Percentiles rank a stretch among this genome's conserved stretches.
phyloP scores from a whole-genome alignment of 2,888 invertebrate species.

The Cyrtodaria siliqua region DNA sequence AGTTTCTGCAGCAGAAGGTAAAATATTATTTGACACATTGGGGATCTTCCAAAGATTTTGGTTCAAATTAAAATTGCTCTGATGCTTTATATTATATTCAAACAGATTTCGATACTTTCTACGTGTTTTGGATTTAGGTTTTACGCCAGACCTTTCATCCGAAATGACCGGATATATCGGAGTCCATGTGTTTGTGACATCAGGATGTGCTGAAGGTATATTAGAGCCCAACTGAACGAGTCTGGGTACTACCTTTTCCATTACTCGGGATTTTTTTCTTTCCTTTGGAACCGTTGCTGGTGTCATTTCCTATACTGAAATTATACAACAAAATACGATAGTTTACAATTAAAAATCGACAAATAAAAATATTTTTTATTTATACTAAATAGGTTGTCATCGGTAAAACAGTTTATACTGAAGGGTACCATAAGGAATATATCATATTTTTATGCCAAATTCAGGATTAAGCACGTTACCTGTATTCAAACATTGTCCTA shows the following conservation, averaged over 20 bases:
- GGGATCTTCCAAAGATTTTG: conserved; percentile 56
- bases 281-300: not conserved
- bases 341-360: too few relatives aligned
- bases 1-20: conserved; percentile 15
- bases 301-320: too few relatives aligned
- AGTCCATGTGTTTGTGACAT: conserved; percentile 49
- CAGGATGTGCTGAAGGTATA: conserved; percentile 23
- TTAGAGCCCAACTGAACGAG: conserved; percentile 47
- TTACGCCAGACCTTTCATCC: not conserved
- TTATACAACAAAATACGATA: too few relatives aligned
- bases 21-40: conserved; percentile 44
- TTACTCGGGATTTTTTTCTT: conserved; percentile 1
- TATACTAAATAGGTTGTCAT: too few relatives aligned
- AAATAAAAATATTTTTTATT: too few relatives aligned
- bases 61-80: conserved; percentile 26
- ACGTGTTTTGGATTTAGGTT: conserved; percentile 6
- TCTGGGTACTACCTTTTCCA: conserved; percentile 23
- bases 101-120: conserved; percentile 48
- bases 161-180: conserved; percentile 16
- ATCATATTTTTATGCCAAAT: too few relatives aligned
- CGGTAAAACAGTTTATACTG: too few relatives aligned
- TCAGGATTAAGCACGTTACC: too few relatives aligned
- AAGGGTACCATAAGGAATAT: too few relatives aligned
- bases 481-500: too few relatives aligned
- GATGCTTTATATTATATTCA: conserved; percentile 44